These are phyloP conservation scores for Ibycter americanus DNA, from an alignment of 2,797 vertebrate genomes.

Conservation along the genomic window DNA sequence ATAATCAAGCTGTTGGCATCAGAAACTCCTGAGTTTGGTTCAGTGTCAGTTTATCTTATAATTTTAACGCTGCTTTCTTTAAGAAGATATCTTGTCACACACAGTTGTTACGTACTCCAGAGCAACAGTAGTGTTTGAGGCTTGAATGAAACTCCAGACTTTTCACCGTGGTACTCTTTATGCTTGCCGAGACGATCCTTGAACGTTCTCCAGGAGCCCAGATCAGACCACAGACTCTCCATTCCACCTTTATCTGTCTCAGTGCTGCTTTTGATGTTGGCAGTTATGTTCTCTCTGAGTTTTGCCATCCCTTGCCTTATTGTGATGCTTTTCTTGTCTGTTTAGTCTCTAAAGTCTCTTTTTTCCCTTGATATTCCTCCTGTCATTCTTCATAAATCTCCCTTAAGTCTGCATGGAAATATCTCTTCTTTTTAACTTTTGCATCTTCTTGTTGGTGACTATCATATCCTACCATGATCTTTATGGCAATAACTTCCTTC, in stretches of 20 bases:
- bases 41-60: background rate
- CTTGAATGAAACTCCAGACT: background rate
- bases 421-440: background rate
- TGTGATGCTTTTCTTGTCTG: background rate
- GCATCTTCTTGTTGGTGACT: background rate
- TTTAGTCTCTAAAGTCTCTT: background rate
- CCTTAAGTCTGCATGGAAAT: background rate
- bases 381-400: background rate
- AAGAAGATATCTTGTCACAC: background rate
- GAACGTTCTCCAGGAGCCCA: background rate
- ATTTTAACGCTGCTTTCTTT: background rate
- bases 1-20: background rate
- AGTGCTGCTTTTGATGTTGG: background rate
- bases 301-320: background rate
- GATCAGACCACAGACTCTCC: background rate
- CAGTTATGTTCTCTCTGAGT: background rate
- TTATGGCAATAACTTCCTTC: background rate
- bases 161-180: background rate
- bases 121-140: background rate
- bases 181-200: background rate
- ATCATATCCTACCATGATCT: background rate
- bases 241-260: background rate
- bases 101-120: background rate
- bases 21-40: background rate
- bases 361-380: background rate